phyloP scores from a whole-genome alignment of 2,797 vertebrate genomes.

The Squalus acanthias region DNA sequence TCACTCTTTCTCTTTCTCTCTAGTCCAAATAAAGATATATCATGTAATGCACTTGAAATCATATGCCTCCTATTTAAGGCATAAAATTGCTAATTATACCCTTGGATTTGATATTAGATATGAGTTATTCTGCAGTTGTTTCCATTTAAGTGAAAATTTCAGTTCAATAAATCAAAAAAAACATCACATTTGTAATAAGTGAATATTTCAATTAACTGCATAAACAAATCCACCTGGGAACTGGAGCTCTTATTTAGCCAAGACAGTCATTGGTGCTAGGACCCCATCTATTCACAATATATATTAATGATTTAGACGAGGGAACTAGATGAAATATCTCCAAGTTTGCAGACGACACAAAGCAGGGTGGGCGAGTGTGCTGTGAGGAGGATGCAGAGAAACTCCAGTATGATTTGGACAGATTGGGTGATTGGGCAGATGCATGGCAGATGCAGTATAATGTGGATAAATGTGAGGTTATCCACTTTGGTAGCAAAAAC shows the following conservation, averaged over 20 bases:
- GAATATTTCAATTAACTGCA: neutral
- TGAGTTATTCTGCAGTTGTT: neutral
- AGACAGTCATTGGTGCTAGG: neutral
- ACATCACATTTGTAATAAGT: neutral
- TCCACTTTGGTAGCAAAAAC: too few relatives aligned
- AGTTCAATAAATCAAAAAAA: slow-evolving; percentile 1
- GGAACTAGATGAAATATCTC: too few relatives aligned
- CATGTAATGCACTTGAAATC: neutral
- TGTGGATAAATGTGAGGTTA: too few relatives aligned
- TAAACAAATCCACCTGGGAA: neutral
- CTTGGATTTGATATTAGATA: neutral
- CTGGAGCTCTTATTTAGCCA: neutral
- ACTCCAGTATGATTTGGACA: too few relatives aligned
- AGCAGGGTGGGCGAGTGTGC: too few relatives aligned
- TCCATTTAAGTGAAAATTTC: neutral
- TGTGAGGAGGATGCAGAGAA: too few relatives aligned
- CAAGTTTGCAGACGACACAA: too few relatives aligned
- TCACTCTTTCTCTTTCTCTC: neutral
- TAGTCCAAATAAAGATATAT: neutral
- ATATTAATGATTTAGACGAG: too few relatives aligned
- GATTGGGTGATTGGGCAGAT: too few relatives aligned
- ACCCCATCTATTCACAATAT: too few relatives aligned
- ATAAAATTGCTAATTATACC: neutral
- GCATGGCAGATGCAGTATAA: too few relatives aligned
- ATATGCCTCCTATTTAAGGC: neutral